phyloP scores from a whole-genome alignment of 2,113 vertebrate species.

The Nansenia antarctica region DNA sequence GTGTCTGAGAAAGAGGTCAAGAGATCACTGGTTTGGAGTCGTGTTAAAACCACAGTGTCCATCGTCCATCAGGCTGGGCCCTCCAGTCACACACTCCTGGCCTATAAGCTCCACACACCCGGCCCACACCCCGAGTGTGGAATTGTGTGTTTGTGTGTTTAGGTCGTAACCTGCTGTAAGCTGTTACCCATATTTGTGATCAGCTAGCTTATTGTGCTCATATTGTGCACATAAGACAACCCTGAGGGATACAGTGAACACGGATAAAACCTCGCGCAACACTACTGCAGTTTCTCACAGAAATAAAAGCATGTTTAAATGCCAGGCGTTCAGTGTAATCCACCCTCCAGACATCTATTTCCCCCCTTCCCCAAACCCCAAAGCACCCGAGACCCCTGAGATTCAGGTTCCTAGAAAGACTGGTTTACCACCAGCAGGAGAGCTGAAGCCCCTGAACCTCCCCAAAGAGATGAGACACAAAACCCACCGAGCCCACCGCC shows the following conservation, averaged over 20 bases:
- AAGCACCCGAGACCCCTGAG: constrained; percentile 9
- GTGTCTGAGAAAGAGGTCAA: no score
- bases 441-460: constrained; percentile 53
- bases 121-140: no score
- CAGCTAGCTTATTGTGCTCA: no score
- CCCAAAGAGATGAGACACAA: constrained; percentile 32
- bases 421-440: constrained; percentile 34
- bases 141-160: no score
- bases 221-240: no score
- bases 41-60: neutral
- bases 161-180: no score
- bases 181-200: no score
- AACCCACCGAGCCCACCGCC: constrained; percentile 67
- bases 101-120: neutral
- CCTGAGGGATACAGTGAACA: no score
- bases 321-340: no score
- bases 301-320: neutral
- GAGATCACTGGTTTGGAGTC: neutral
- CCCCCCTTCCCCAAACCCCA: constrained; percentile 4
- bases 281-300: no score
- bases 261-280: no score
- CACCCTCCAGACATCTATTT: neutral
- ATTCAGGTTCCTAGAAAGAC: constrained; percentile 74
- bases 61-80: neutral
- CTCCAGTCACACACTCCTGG: no score